Evolutionary conservation across 2,888 invertebrate genomes (phyloP).

Genomic region (Halocaridina rubra): DNA sequence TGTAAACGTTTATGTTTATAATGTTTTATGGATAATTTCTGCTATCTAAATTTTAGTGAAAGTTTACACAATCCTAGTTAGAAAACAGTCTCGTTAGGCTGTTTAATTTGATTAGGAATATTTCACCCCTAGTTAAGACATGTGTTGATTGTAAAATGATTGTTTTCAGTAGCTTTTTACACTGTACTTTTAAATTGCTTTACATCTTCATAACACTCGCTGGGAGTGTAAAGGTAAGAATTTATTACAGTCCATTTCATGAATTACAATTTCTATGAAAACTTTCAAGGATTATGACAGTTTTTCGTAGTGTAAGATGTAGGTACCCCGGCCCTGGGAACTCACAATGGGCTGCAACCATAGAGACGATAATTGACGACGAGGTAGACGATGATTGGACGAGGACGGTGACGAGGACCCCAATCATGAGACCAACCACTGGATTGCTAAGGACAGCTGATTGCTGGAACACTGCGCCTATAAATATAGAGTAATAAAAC

Average conservation of each 20-base stretch:
- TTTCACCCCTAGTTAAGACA: no score
- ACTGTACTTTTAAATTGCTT: background rate
- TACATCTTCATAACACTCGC: background rate
- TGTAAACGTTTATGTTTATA: no score
- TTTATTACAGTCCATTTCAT: no score
- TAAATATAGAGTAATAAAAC: no score
- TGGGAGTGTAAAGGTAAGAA: background rate
- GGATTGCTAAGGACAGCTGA: conserved; percentile 70
- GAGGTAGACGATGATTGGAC: conserved; percentile 73
- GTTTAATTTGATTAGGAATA: no score
- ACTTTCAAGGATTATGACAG: no score
- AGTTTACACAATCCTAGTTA: no score
- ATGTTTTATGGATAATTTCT: no score
- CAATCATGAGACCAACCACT: conserved; percentile 73
- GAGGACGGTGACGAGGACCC: conserved; percentile 72
- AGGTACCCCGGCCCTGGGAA: background rate
- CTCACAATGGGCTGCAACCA: conserved; percentile 68
- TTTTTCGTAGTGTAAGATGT: background rate
- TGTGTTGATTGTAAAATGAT: no score
- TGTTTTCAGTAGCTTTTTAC: background rate
- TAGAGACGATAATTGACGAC: conserved; percentile 70
- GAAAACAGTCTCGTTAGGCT: no score
- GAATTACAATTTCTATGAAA: no score
- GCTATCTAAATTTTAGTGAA: no score
- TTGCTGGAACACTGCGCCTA: conserved; percentile 55